Evolutionary conservation across 2,113 vertebrate genomes (phyloP), one percentile per base, ranked within the genome.

Genomic region (Paracanthobrama guichenoti): DNA sequence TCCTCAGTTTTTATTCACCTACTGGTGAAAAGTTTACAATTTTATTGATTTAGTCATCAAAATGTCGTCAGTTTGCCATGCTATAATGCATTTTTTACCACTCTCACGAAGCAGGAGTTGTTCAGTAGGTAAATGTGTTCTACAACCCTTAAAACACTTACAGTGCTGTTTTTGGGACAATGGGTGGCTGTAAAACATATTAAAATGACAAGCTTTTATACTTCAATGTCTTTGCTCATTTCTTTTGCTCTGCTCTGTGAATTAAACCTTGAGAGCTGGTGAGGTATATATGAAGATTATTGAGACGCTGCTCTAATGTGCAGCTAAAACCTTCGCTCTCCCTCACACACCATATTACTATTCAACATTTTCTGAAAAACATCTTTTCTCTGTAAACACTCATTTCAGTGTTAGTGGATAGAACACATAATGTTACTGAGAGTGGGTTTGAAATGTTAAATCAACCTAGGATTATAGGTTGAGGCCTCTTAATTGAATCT

Each of bases 141-240:
- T 90, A 91, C 87, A 90, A 90, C 87, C 89, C 87, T 87, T 90
- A 78, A 87, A 90, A 87, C 86, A 71, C 55, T 50, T 79, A 72
- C 83, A 81, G 74, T 83, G 87, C 88, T 87, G 91, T 74, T 87
- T 93, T 89, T 91, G 75, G 88, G 88, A 77, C 73, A 86, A 87
- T 73, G 89, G 88, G 90, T 82, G 88, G 86, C 91, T 92, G 87
- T 88, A 91, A 91, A 90, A 87, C 89, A 89, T 91, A 92, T 93
- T 91, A 91, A 94, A 95, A 94, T 92, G 90, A 92, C 85, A 90
- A 87, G 60, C 81, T 93, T 93, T 92, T 90, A 86, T 92, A 93
- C 82, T 60, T 48, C 77, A 46, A 31, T 79, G 85, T 87, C 81
- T 53, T 42, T 85, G 80, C 79, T 85, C 55, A 81, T 79, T 88